Evolutionary conservation across 2,797 vertebrate genomes (phyloP), one percentile per base, ranked within the genome.

Genomic region (Malurus splendens): DNA sequence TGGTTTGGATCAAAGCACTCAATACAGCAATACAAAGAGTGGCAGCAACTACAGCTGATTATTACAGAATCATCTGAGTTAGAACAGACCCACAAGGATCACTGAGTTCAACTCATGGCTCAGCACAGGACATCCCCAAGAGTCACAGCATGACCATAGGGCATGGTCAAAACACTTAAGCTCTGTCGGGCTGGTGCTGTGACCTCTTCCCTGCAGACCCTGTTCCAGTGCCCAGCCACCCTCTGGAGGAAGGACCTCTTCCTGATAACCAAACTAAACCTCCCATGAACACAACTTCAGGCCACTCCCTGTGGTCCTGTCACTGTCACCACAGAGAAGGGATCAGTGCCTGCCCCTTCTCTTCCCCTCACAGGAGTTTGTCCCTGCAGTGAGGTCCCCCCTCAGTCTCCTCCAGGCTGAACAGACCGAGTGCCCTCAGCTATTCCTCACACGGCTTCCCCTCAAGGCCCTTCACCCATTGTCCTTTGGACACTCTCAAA

Each of bases 391-490:
- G 41, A 45, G 16, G 12, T 33, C 7, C 30, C 9, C 7, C 16
- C 24, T n/a, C 30, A 71, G 28, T 32, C 18, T 32, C 3, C 32
- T 32, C 30, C 33, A 82, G 24, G 5, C 24, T 82, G 41, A 55
- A 28, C 18, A 32, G 33, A 54, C 12, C 15, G 23, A 48, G 41
- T 30, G 30, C 4, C 30, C 6, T 48, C 57, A 47, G 47, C 8
- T 4, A 6, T 0, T 41, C 10, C 24, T 62, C 50, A 41, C 0
- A 14, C 0, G 0, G 30, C 41, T 62, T 47, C 10, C 1, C 30
- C 24, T 33, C 30, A 55, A 55, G 16, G 30, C 10, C 7, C 19
- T 47, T 62, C 10, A 30, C 30, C 28, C 28, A 41, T 33, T 23
- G 10, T 30, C 8, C 33, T 55, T 11, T 28, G 57, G 33, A 55